Evolutionary conservation across 1,140 invertebrate species (phyloP), one percentile per base, ranked within the genome.

Genomic region (Cyphomyrmex costatus): DNA sequence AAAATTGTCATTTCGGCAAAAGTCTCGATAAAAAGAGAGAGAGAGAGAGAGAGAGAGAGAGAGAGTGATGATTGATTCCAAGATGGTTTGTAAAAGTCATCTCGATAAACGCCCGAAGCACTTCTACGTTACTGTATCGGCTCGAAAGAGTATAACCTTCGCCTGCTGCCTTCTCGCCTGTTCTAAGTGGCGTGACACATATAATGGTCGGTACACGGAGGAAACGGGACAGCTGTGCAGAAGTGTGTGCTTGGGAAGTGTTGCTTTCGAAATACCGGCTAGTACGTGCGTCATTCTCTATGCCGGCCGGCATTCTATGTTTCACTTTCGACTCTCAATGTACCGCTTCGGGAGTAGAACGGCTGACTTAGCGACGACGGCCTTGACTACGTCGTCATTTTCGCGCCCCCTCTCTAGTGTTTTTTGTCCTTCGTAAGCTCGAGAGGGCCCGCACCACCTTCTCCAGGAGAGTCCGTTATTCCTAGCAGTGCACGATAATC

Each of bases 291-390:
- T 90, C 89, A 88, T 88, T 90, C 89, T 78, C 36, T 68, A 58
- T 61, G 87, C 86, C 61, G 85, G 85, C 24, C 51, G 63, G 58
- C 86, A 80, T 74, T 65, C 63, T 77, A 86, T 87, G 86, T 91
- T 91, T 91, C 90, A 91, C 90, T 91, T 91, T 91, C 90, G 88
- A 91, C 86, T 91, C 90, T 87, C 90, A 85, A 84, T 87, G 90
- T 86, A 86, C 88, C 89, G 90, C 74, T 88, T 78, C 87, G 74
- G 58, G 53, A 61, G 84, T 83, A 85, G 89, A 91, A 88, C 85
- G 77, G 61, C 77, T 68, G 89, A 63, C 89, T 89, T 85, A 87
- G 80, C 84, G 65, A 49, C 85, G 89, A 71, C 90, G 90, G 87
- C 90, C 90, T 91, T 91, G 89, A 74, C 87, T 91, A 79, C 85